A percentile compares a stretch with the other conserved stretches of the same genome.
Conservation (phyloP, 2,113 vertebrate species). For the Anolis sagrei region DNA sequence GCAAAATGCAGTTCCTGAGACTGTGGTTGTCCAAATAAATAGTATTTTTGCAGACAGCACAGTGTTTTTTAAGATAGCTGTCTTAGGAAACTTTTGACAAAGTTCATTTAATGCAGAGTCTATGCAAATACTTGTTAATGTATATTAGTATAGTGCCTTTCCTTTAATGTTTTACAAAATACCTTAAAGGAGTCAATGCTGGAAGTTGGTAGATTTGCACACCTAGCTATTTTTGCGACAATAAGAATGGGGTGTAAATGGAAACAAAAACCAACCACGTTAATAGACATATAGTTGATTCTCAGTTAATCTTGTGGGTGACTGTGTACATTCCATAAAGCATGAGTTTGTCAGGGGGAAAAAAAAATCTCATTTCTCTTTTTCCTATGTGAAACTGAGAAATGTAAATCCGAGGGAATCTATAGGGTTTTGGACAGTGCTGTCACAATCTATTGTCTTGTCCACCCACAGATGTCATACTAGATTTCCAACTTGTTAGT, state of each 20-base stretch:
- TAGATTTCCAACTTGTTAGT: neutral
- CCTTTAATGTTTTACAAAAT: conserved; percentile 19
- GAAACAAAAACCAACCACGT: neutral
- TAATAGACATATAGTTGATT: neutral
- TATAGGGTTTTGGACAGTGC: neutral
- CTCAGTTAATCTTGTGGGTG: neutral
- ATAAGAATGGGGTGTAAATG: neutral
- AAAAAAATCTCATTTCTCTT: neutral
- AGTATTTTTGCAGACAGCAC: neutral
- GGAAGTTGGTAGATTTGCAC: neutral
- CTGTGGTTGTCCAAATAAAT: neutral
- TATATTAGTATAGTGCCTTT: conserved; percentile 18
- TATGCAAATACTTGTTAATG: conserved; percentile 39
- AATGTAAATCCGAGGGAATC: neutral
- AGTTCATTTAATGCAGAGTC: conserved; percentile 9
- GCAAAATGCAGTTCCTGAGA: conserved; percentile 7
- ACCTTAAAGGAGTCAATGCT: neutral
- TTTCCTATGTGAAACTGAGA: neutral
- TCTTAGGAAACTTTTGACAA: conserved; percentile 36
- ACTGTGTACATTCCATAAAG: neutral
- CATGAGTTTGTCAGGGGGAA: too few relatives aligned
- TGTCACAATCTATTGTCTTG: neutral
- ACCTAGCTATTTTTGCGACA: neutral
- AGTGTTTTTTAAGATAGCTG: conserved; percentile 30
- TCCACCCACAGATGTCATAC: too few relatives aligned